Base-by-base conservation (phyloP, 2,888 invertebrate species). In the Meganola albula region DNA sequence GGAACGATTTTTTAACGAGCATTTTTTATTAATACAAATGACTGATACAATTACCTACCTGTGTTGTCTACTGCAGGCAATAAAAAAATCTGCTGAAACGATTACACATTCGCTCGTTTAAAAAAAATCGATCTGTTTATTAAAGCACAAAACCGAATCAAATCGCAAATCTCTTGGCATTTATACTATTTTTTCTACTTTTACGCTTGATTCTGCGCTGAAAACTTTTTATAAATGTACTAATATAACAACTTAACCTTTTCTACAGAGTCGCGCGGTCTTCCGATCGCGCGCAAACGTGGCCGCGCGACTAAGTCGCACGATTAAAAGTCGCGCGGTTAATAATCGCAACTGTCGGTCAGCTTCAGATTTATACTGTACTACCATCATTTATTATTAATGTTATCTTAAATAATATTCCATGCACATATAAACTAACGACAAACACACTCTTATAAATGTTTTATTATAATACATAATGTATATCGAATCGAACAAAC, bases 361-460 rank as follows among this genome's bases (percentile, higher is more conserved):
- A 54, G 32, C 53, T 54, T 46, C 37, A 36, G 39, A 48, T 59
- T 48, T 66, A 58, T 50, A 56, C 44, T 61, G 71, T 74, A 72
- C 70, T 63, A 58, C 45, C 53, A 60, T 56, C 55, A 37, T 54
- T 48, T 61, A 52, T 58, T 40, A 57, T 58, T 69, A 68, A 66
- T 62, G 53, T 62, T 66, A 60, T 58, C 3, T 61, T 60, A 68
- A 20, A 54, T 70, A 66, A 74, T 73, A 74, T 75, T 83, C 79
- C 85, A 86, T 85, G 87, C 86, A 87, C 86, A 87, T 85, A 80
- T 82, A 78, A 70, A 75, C 73, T 65, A 74, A 78, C 74, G 83
- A 82, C 85, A 83, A 83, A 83, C 85, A 87, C 86, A 87, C 86
- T 86, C 85, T 62, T 54, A 56, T 49, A 49, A 50, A 48, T 56